A percentile compares a stretch with the other conserved stretches of the same genome.
Evolutionary conservation across 2,113 vertebrate species (phyloP).

Genomic region (Baryphthengus martii): DNA sequence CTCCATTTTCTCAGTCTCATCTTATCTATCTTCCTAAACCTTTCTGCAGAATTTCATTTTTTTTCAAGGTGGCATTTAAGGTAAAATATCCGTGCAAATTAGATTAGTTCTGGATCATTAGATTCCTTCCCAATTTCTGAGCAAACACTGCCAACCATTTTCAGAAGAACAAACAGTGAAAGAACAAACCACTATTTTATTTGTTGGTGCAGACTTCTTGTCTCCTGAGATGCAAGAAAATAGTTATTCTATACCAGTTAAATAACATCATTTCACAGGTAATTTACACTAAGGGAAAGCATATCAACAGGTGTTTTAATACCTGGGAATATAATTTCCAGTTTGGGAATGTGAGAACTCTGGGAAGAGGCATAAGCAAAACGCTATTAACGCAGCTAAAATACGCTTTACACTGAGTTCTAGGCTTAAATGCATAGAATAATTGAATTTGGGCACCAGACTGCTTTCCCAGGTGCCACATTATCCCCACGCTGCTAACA

Average conservation of each 20-base stretch:
- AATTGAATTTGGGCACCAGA: background rate
- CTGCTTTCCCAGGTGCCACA: background rate
- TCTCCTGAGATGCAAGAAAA: background rate
- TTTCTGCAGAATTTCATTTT: background rate
- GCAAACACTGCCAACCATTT: constrained; percentile 4
- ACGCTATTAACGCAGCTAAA: background rate
- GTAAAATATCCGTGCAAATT: constrained; percentile 42
- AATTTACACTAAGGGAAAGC: background rate
- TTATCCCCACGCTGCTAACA: background rate
- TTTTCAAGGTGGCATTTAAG: constrained; percentile 24
- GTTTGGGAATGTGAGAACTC: background rate
- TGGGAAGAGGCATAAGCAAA: background rate
- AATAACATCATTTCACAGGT: constrained; percentile 15
- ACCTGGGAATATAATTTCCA: background rate
- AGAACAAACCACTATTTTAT: background rate
- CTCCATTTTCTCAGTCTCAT: background rate
- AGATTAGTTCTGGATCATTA: constrained; percentile 10
- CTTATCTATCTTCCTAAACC: background rate
- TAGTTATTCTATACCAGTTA: background rate
- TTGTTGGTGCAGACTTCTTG: background rate
- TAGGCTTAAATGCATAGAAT: background rate
- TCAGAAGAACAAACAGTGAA: background rate
- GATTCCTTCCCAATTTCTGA: constrained; percentile 13
- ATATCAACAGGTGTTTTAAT: background rate
- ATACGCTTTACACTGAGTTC: background rate